Evolutionary conservation across 2,113 vertebrate species (phyloP).

Genomic region (Thymallus thymallus): DNA sequence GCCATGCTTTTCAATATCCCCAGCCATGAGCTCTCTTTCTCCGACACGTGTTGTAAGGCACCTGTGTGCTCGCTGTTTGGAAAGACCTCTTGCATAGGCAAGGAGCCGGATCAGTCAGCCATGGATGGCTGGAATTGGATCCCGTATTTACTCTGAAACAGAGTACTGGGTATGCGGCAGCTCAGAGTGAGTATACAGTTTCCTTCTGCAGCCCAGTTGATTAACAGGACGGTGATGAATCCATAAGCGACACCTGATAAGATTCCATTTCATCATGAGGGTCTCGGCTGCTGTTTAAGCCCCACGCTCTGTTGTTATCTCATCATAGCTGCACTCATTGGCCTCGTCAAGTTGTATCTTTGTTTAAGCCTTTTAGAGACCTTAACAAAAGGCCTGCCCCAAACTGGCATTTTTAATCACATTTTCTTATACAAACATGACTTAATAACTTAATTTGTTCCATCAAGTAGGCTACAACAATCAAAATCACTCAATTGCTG

Average conservation of each 20-base stretch:
- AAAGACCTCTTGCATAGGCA: slow-evolving; percentile 46
- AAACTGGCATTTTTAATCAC: not conserved
- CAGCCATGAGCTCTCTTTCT: slow-evolving; percentile 12
- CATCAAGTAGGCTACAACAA: not conserved
- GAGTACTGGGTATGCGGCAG: slow-evolving; percentile 36
- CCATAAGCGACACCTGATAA: no score
- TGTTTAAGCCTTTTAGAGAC: no score
- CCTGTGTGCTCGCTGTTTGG: slow-evolving; percentile 29
- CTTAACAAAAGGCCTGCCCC: not conserved
- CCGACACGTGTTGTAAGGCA: slow-evolving; percentile 47
- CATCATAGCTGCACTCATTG: no score
- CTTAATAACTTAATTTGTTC: not conserved
- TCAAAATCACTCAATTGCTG: not conserved
- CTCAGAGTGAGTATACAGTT: slow-evolving; percentile 11
- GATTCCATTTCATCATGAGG: not conserved
- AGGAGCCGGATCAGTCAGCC: not conserved
- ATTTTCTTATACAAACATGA: no score
- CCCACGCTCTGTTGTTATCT: not conserved
- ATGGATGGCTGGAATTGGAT: not conserved
- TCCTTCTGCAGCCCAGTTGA: not conserved
- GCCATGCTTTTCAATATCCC: not conserved
- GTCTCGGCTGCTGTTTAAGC: not conserved
- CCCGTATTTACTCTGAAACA: not conserved
- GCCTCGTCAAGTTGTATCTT: no score
- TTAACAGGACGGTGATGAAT: no score